phyloP scores from a whole-genome alignment of 2,888 invertebrate genomes.

The Spisula subtruncata region DNA sequence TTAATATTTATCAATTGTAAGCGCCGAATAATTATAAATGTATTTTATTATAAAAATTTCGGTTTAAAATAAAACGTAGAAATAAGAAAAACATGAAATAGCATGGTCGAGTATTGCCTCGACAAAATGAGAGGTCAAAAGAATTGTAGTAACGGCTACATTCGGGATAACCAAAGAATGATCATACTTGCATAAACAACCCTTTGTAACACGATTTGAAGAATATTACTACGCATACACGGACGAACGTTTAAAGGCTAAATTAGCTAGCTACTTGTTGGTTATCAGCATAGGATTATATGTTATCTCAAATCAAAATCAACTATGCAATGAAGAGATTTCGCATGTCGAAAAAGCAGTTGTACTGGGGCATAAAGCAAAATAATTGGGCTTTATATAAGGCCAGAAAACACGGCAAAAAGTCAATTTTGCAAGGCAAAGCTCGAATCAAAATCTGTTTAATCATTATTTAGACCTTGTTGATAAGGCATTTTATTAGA shows the following conservation, averaged over 20 bases:
- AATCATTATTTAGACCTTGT: background rate
- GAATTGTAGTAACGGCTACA: too few relatives aligned
- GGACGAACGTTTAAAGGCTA: background rate
- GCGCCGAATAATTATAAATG: too few relatives aligned
- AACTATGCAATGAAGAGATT: background rate
- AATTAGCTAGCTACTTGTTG: background rate
- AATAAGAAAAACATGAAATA: too few relatives aligned
- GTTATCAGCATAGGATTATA: background rate
- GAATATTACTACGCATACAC: too few relatives aligned
- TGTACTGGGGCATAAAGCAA: background rate
- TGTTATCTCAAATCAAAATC: background rate
- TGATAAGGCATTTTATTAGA: constrained; percentile 5
- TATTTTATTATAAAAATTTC: too few relatives aligned
- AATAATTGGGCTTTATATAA: background rate
- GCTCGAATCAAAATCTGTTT: background rate
- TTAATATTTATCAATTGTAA: too few relatives aligned
- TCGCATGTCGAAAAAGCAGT: constrained; percentile 2
- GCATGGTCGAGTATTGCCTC: too few relatives aligned
- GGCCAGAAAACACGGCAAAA: background rate
- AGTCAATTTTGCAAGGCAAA: background rate
- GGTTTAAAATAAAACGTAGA: too few relatives aligned
- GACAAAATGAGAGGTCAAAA: too few relatives aligned
- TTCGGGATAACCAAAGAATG: too few relatives aligned
- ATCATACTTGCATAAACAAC: too few relatives aligned
- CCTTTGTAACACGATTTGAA: too few relatives aligned